Conservation (phyloP, 30 jellyfish, hydroid and myxozoan species). For the Chironex yamaguchii region DNA sequence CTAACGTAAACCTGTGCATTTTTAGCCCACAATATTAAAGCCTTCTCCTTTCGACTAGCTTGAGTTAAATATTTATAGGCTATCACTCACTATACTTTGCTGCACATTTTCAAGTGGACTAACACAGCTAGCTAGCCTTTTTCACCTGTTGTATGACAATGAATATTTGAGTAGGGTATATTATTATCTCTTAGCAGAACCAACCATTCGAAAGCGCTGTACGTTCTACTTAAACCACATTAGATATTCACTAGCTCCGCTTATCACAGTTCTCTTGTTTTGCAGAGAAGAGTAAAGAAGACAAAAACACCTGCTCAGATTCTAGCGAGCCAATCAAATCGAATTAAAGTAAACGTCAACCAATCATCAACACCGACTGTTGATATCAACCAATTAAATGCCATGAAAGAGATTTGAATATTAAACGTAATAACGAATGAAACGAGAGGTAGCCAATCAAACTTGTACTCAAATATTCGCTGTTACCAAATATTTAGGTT, state of each 20-base stretch:
- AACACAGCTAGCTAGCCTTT: background rate
- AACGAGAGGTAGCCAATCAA: background rate
- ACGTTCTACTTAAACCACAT: background rate
- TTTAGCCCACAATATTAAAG: background rate
- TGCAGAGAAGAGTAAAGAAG: background rate
- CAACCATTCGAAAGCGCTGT: background rate
- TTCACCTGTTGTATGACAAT: background rate
- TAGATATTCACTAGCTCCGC: background rate
- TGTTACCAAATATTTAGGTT: background rate
- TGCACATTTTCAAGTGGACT: background rate
- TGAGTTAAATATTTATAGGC: background rate
- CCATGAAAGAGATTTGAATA: background rate
- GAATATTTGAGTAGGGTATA: background rate
- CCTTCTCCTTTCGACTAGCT: background rate
- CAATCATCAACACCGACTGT: background rate
- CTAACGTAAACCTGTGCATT: no score
- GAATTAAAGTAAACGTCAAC: background rate
- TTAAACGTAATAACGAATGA: background rate
- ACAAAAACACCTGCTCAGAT: background rate
- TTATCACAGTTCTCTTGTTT: background rate
- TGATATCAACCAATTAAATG: background rate
- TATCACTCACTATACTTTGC: background rate
- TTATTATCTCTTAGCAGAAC: background rate
- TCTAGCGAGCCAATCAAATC: background rate
- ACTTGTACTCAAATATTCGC: background rate